phyloP scores from a whole-genome alignment of 2,113 vertebrate species.

The Pseudolaguvia tuberculata region DNA sequence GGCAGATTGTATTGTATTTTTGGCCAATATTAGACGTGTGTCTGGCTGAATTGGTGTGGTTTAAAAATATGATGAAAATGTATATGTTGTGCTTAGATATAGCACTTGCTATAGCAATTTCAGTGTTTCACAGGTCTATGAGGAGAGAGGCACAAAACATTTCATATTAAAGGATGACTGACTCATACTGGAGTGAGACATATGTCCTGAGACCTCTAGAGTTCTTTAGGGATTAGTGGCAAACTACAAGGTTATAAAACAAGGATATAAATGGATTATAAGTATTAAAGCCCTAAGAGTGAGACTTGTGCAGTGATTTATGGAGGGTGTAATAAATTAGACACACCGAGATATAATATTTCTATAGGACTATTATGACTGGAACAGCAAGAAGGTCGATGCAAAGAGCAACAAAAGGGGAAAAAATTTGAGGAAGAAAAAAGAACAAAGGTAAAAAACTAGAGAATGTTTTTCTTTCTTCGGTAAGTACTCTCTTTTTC shows the following conservation, averaged over 20 bases:
- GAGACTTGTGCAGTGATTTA: background rate
- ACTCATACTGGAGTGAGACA: background rate
- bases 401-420: background rate
- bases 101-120: background rate
- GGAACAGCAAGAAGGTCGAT: background rate
- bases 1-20: background rate
- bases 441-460: background rate
- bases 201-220: background rate
- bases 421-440: no score
- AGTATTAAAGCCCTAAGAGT: background rate
- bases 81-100: background rate
- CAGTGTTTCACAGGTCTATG: background rate
- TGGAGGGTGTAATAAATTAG: background rate
- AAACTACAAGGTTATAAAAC: background rate
- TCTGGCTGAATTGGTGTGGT: background rate
- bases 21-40: background rate
- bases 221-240: background rate
- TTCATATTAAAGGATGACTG: background rate
- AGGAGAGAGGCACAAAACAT: background rate
- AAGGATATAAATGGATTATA: background rate
- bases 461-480: background rate
- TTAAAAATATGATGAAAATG: background rate
- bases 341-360: conserved; percentile 18
- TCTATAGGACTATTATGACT: background rate
- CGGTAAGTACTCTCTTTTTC: background rate